Conservation (phyloP, 2,888 invertebrate species). For the Xylophagus ater region DNA sequence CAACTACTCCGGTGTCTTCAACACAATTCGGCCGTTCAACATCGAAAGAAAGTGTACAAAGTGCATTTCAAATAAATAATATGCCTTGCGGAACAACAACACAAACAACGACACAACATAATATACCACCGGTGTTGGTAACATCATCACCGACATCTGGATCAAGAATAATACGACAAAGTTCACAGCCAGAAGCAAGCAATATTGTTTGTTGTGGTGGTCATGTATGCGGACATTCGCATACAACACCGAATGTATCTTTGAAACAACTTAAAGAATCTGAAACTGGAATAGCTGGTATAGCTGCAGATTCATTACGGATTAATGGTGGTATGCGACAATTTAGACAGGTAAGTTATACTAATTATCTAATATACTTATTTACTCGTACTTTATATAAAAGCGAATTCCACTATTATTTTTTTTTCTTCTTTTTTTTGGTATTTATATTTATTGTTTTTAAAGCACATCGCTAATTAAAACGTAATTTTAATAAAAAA, state of each 20-base stretch:
- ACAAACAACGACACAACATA: constrained; percentile 37
- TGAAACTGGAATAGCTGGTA: constrained; percentile 82
- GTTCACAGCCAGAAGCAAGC: constrained; percentile 40
- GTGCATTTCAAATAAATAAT: constrained; percentile 48
- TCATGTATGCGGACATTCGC: constrained; percentile 52
- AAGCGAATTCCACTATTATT: no score
- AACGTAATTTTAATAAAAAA: no score
- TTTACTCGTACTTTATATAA: constrained; percentile 5
- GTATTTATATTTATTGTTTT: no score
- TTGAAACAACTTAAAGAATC: constrained; percentile 74
- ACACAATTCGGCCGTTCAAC: constrained; percentile 72
- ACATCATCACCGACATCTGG: constrained; percentile 55
- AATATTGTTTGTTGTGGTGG: constrained; percentile 44
- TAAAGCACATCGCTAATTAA: no score
- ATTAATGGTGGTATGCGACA: constrained; percentile 95
- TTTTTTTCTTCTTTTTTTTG: no score
- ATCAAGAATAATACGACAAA: constrained; percentile 67
- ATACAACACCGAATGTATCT: constrained; percentile 68
- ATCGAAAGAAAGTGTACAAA: constrained; percentile 70
- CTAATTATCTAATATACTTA: constrained; percentile 1
- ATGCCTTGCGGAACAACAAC: constrained; percentile 35
- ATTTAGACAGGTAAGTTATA: constrained; percentile 75
- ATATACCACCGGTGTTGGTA: constrained; percentile 57
- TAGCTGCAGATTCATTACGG: constrained; percentile 88
- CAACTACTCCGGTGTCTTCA: constrained; percentile 65